Base-by-base conservation (phyloP, 2,797 vertebrate genomes). In the Lacerta bilineata region DNA sequence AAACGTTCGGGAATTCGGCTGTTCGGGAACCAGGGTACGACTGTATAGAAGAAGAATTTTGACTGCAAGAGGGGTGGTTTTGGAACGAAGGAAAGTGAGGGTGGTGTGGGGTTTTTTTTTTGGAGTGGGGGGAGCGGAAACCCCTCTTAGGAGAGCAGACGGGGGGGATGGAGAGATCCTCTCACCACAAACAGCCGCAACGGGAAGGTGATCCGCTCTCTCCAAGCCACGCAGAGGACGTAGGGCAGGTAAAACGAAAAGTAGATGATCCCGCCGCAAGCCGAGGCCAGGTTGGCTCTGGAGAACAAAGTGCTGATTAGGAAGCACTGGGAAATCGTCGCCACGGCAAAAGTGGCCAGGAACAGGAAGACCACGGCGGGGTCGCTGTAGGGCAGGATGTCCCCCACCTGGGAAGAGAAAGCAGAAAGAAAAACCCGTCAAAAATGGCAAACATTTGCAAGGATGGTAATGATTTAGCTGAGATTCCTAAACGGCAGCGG, bases 281-380 rank as follows among this genome's bases (percentile, higher is more conserved):
- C 98, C 0, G 98, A 98, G 1, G 98, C 98, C 94, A 98, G 96
- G 96, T 98, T 99, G 91, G 98, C 98, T 0, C 95, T 97, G 6
- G 97, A 98, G 95, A 99, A 99, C 92, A 98, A 98, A 50, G 97
- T 96, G 89, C 98, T 99, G 94, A 99, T 98, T 92, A 99, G 96
- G 96, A 99, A 99, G 88, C 98, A 98, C 92, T 98, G 98, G 95
- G 97, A 97, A 96, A 99, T 98, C 29, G 98, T 98, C 89, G 98
- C 98, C 1, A 98, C 97, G 0, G 98, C 98, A 84, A 98, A 99
- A 1, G 98, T 96, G 2, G 93, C 92, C 17, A 99, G 94, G 96
- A 99, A 98, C 91, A 98, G 96, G 95, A 99, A 98, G 83, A 98
- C 90, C 43, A 98, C 96, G 0, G 93, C 69, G 0, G 98, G 97